These are phyloP conservation scores for Magallana nippona DNA, from an alignment of 2,888 invertebrate genomes.

Conservation along the genomic window DNA sequence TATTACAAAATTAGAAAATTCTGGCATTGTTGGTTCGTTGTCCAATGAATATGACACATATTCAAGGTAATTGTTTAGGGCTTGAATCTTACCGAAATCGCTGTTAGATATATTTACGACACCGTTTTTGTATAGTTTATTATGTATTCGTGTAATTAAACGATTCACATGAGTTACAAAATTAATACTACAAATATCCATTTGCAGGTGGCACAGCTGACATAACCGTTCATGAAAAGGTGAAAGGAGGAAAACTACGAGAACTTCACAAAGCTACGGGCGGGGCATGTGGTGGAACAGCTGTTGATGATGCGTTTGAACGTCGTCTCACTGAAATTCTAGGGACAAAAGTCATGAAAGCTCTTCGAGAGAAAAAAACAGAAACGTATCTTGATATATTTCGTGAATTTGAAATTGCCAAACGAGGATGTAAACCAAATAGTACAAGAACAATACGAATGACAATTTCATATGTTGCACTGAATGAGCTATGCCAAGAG, in stretches of 20 bases:
- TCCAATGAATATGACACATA: too few species aligned
- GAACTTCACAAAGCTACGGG: slow-evolving; percentile 19
- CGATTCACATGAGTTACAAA: too few species aligned
- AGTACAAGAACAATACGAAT: neutral
- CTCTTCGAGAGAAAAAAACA: neutral
- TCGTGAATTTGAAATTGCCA: slow-evolving; percentile 17
- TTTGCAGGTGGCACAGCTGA: slow-evolving; percentile 36
- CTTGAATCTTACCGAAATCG: too few species aligned
- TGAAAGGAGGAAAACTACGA: neutral
- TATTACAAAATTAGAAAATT: too few species aligned
- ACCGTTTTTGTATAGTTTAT: too few species aligned
- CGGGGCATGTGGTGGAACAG: slow-evolving; percentile 34
- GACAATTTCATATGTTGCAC: neutral
- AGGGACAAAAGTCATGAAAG: neutral
- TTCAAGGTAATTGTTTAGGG: too few species aligned
- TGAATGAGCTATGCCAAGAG: slow-evolving; percentile 3
- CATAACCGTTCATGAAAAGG: slow-evolving; percentile 36
- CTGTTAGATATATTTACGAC: too few species aligned
- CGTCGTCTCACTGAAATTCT: neutral
- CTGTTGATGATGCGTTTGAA: neutral
- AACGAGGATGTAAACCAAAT: neutral
- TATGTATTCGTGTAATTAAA: too few species aligned
- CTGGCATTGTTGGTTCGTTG: too few species aligned
- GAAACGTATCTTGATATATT: neutral
- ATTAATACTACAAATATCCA: too few species aligned